Conservation (phyloP, 2,113 vertebrate genomes). For the Pelusios castaneus region DNA sequence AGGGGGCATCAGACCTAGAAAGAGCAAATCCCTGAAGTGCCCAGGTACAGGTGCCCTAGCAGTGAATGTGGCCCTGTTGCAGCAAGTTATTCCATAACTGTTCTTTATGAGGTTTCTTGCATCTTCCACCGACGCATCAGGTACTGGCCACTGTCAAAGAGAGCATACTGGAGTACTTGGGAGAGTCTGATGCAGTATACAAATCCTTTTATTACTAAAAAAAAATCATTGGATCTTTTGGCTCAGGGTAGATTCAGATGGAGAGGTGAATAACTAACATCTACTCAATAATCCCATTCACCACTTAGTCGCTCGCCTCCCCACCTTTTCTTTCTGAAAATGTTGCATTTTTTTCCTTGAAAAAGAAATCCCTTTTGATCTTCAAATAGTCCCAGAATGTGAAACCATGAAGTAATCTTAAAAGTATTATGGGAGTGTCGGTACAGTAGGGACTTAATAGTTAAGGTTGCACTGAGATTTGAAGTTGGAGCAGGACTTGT, state of each 20-base stretch:
- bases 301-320: slow-evolving; percentile 20
- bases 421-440: slow-evolving; percentile 33
- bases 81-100: background rate
- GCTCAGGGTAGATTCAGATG: background rate
- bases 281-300: background rate
- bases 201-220: background rate
- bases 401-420: slow-evolving; percentile 47
- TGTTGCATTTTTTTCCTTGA: slow-evolving; percentile 26
- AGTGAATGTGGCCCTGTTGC: background rate
- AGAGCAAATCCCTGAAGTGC: background rate
- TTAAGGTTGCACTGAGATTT: slow-evolving; percentile 43
- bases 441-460: slow-evolving; percentile 39
- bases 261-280: slow-evolving; percentile 28
- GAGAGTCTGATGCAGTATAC: background rate
- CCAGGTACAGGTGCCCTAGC: background rate
- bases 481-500: slow-evolving; percentile 42
- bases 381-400: slow-evolving; percentile 67
- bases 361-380: slow-evolving; percentile 63
- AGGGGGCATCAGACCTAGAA: background rate
- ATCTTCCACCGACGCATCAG: background rate
- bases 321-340: slow-evolving; percentile 50
- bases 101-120: rapidly evolving
- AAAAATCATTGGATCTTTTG: background rate
- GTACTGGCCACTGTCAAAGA: background rate
- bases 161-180: rapidly evolving